A percentile compares a stretch with the other conserved stretches of the same genome.
phyloP scores from a whole-genome alignment of 2,888 invertebrate species.

The Alcis repandata region DNA sequence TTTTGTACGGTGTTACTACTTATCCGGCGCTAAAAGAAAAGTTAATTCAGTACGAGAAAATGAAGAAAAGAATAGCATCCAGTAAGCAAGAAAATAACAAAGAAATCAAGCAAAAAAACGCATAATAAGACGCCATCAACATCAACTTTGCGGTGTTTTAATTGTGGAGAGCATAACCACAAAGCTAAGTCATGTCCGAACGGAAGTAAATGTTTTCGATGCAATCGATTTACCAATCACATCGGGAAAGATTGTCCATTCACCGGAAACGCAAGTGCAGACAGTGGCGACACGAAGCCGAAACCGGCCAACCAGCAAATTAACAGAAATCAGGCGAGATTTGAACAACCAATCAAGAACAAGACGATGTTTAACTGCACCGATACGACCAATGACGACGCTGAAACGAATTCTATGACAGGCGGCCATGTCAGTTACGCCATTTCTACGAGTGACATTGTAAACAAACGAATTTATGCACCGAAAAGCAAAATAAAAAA shows the following conservation, averaged over 20 bases:
- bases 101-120: background rate
- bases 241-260: background rate
- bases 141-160: background rate
- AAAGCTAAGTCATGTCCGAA: background rate
- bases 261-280: background rate
- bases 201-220: background rate
- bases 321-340: no score
- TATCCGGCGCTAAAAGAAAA: background rate
- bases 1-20: constrained; percentile 1
- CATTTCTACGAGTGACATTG: no score
- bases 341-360: no score
- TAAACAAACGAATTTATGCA: no score
- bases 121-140: background rate
- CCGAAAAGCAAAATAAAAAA: no score
- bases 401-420: no score
- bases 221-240: background rate
- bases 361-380: no score
- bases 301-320: no score
- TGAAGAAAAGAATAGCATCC: background rate
- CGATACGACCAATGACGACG: no score
- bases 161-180: background rate
- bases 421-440: no score
- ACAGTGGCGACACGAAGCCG: no score
- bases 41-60: background rate
- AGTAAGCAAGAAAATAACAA: background rate